These are phyloP conservation scores for Steinernema feltiae DNA, from an alignment of 1,140 invertebrate species.

Conservation along the genomic window DNA sequence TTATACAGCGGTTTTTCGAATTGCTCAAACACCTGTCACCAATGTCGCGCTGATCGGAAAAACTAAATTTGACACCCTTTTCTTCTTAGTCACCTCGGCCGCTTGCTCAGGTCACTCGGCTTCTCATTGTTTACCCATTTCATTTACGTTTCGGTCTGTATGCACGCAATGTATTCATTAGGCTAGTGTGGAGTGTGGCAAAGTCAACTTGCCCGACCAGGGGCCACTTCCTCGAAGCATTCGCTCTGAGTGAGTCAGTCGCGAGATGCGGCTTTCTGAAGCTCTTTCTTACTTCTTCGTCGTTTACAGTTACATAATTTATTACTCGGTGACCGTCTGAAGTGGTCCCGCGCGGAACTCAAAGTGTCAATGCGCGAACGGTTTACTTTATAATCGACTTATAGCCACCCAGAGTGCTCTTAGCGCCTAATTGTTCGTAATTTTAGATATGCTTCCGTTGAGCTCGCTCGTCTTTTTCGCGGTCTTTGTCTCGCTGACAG, in stretches of 20 bases:
- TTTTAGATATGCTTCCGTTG: neutral
- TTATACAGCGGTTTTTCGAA: neutral
- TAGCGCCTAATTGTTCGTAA: neutral
- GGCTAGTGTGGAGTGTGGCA: neutral
- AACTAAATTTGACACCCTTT: slow-evolving; percentile 1
- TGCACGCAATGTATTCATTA: neutral
- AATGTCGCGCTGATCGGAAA: neutral
- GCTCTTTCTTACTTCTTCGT: no score
- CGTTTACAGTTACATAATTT: no score
- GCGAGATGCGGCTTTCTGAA: no score
- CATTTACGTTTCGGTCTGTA: slow-evolving; percentile 14
- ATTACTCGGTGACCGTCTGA: no score
- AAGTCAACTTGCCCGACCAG: no score
- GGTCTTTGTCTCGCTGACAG: neutral
- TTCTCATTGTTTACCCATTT: neutral
- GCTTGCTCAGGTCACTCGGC: neutral
- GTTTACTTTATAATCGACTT: neutral
- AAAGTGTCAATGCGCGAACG: neutral
- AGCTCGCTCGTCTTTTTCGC: neutral
- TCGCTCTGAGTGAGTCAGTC: no score
- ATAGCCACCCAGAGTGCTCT: neutral
- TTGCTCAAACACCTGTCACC: slow-evolving; percentile 9
- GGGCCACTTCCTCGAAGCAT: no score
- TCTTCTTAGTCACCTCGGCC: neutral
- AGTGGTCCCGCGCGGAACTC: no score